Evolutionary conservation across 92 coral and sea anemone genomes (phyloP).

Genomic region (Palythoa heliodiscus): DNA sequence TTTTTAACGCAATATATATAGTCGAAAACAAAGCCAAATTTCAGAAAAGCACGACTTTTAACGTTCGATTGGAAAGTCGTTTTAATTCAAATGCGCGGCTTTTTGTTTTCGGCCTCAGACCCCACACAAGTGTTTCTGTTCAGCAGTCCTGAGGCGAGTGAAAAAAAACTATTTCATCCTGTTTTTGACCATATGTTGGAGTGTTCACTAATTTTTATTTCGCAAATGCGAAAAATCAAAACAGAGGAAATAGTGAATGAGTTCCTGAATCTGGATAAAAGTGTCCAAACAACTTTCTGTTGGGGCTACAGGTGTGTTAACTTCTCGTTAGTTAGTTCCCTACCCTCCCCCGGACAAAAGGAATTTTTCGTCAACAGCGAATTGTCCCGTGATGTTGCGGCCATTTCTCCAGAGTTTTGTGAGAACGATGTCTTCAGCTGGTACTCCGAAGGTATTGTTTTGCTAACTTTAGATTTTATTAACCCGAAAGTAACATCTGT

Average conservation of each 20-base stretch:
- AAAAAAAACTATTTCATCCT: not conserved
- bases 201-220: not conserved
- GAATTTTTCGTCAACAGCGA: not conserved
- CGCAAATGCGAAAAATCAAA: not conserved
- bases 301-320: too few relatives aligned
- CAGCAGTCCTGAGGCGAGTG: constrained; percentile 8
- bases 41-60: not conserved
- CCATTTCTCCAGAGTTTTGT: not conserved
- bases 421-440: not conserved
- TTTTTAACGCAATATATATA: not conserved
- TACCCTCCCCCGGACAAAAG: not conserved
- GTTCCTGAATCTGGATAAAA: too few relatives aligned
- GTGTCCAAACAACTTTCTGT: too few relatives aligned
- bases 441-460: not conserved
- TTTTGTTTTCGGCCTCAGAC: constrained; percentile 29
- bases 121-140: not conserved
- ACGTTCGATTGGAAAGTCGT: constrained; percentile 10
- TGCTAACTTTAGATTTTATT: not conserved
- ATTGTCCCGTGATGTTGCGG: not conserved
- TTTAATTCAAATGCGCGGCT: constrained; percentile 11
- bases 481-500: not conserved
- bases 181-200: not conserved
- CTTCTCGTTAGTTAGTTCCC: not conserved
- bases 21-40: not conserved
- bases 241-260: too few relatives aligned